Conservation (phyloP, 2,113 vertebrate genomes). For the Mionectes macconnelli region DNA sequence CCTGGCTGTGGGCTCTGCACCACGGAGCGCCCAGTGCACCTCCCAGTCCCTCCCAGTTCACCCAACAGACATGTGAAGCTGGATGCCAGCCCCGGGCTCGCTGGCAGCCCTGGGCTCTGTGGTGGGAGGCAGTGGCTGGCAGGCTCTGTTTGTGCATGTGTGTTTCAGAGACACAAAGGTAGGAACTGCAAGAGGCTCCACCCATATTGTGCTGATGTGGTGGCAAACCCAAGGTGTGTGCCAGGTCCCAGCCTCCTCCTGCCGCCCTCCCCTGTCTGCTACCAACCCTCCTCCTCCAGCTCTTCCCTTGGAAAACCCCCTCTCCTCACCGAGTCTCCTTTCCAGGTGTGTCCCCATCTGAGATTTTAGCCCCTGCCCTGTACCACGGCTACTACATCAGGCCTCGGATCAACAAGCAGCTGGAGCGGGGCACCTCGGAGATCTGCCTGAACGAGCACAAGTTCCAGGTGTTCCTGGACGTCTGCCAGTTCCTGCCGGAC, state of each 20-base stretch:
- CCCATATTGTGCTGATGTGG: not conserved
- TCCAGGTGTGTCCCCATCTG: conserved; percentile 79
- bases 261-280: not conserved
- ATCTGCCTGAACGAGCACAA: conserved; percentile 80
- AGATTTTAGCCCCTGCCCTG: conserved; percentile 81
- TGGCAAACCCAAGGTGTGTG: not conserved
- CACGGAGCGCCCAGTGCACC: not conserved
- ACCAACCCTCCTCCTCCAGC: not conserved
- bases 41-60: not conserved
- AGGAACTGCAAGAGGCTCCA: not conserved
- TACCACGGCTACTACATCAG: conserved; percentile 89
- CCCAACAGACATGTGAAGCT: not conserved
- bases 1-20: not conserved
- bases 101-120: not conserved
- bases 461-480: conserved; percentile 83
- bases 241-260: not conserved
- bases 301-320: not conserved
- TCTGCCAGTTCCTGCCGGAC: conserved; percentile 85
- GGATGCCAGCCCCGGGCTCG: not conserved
- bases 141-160: not conserved
- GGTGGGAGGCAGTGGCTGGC: not conserved
- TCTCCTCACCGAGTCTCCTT: not conserved
- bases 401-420: conserved; percentile 75
- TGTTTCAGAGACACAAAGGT: not conserved
- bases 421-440: conserved; percentile 81